A percentile compares a stretch with the other conserved stretches of the same genome.
These are phyloP conservation scores for Dioctria rufipes DNA, from an alignment of 2,888 invertebrate species.

Conservation along the genomic window DNA sequence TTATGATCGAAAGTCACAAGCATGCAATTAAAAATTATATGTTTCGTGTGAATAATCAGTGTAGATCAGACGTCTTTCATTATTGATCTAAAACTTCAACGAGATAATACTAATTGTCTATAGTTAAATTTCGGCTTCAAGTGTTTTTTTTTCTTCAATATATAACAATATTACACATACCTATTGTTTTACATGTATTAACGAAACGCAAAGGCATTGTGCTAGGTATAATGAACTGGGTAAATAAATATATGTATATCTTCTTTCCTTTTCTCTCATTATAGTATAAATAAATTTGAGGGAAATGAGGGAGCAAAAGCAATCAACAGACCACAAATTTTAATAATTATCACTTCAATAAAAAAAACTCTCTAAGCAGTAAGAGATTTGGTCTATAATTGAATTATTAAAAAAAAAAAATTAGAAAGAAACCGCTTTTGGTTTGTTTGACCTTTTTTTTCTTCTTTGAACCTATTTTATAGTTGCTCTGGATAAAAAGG, in stretches of 20 bases:
- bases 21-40: too few relatives aligned
- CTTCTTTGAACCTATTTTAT: too few relatives aligned
- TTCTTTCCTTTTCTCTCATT: neutral
- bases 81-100: too few relatives aligned
- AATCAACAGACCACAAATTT: neutral
- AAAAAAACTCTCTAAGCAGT: neutral
- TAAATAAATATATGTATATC: conserved; percentile 9
- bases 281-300: neutral
- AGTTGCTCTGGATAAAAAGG: neutral
- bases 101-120: too few relatives aligned
- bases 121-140: neutral
- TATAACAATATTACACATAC: conserved; percentile 35
- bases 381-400: neutral
- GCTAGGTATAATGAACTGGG: conserved; percentile 31
- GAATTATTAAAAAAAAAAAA: too few relatives aligned
- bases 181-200: conserved; percentile 1
- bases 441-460: neutral
- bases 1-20: neutral
- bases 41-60: too few relatives aligned
- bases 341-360: neutral
- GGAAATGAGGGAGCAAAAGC: neutral
- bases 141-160: neutral
- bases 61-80: too few relatives aligned
- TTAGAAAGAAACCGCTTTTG: neutral
- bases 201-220: conserved; percentile 39